phyloP scores from a whole-genome alignment of 1,140 invertebrate species.

The Solenopsis fugax region DNA sequence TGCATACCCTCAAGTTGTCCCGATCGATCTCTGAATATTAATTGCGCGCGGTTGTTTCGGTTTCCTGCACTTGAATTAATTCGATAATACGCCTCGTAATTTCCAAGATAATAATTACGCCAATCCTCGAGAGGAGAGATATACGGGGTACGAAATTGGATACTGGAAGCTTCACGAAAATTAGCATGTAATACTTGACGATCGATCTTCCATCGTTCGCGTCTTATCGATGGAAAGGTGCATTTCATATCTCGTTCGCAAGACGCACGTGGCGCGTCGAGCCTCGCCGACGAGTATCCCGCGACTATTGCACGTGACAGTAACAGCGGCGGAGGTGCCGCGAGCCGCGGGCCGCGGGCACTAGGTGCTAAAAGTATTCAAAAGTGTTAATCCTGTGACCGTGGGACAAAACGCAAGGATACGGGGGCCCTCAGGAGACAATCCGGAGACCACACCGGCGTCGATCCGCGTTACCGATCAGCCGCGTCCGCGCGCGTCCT shows the following conservation, averaged over 20 bases:
- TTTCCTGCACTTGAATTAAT: not conserved
- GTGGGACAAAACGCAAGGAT: constrained; percentile 71
- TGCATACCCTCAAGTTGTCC: not conserved
- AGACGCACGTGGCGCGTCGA: not conserved
- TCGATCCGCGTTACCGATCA: constrained; percentile 9
- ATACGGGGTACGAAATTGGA: not conserved
- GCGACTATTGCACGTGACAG: constrained; percentile 26
- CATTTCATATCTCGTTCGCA: not conserved
- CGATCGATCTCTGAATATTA: not conserved
- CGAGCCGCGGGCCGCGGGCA: constrained; percentile 77
- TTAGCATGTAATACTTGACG: not conserved
- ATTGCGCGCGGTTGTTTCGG: not conserved
- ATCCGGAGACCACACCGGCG: constrained; percentile 61
- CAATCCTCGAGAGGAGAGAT: not conserved
- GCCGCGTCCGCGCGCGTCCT: constrained; percentile 13
- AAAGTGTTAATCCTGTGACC: constrained; percentile 77
- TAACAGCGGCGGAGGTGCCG: constrained; percentile 74
- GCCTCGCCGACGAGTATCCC: constrained; percentile 47
- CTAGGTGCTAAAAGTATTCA: constrained; percentile 84
- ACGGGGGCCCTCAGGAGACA: constrained; percentile 51
- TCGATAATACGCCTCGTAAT: not conserved
- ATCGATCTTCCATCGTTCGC: not conserved
- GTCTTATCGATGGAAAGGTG: not conserved
- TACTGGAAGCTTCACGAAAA: constrained; percentile 1
- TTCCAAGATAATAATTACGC: not conserved